Conservation (phyloP, 2,888 invertebrate genomes). For the Agrotis clavis region DNA sequence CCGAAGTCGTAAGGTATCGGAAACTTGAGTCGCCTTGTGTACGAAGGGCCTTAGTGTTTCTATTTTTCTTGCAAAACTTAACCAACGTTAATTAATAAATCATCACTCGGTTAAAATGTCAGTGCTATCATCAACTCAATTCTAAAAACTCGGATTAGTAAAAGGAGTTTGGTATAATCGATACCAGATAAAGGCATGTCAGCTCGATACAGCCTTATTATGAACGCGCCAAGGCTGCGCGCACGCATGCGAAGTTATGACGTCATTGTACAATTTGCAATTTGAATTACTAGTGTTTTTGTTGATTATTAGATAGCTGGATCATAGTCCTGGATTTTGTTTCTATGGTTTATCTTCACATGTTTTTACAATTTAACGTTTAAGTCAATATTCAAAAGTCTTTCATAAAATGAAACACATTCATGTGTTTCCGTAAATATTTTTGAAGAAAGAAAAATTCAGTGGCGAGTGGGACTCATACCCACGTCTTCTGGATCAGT, state of each 20-base stretch:
- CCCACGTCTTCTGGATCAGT: too few relatives aligned
- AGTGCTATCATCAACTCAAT: constrained; percentile 45
- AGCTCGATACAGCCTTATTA: constrained; percentile 69
- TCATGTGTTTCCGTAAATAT: too few relatives aligned
- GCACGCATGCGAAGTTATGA: constrained; percentile 68
- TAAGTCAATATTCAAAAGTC: too few relatives aligned
- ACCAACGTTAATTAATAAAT: constrained; percentile 11
- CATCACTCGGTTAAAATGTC: constrained; percentile 8
- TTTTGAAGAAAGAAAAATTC: too few relatives aligned
- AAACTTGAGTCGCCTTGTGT: too few relatives aligned
- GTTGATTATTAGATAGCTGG: background rate
- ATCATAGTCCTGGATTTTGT: background rate
- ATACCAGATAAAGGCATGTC: constrained; percentile 59
- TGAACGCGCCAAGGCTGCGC: constrained; percentile 71
- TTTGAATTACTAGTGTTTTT: constrained; percentile 37
- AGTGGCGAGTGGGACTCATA: too few relatives aligned
- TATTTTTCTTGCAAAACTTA: too few relatives aligned
- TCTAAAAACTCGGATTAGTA: constrained; percentile 47
- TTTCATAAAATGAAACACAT: too few relatives aligned
- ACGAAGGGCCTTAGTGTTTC: too few relatives aligned
- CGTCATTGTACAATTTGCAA: constrained; percentile 65
- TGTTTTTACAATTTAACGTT: too few relatives aligned
- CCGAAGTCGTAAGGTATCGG: too few relatives aligned
- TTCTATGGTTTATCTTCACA: background rate
- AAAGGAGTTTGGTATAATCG: constrained; percentile 57